Evolutionary conservation across 2,113 vertebrate species (phyloP), one percentile per base, ranked within the genome.

Genomic region (Ctenomys sociabilis): DNA sequence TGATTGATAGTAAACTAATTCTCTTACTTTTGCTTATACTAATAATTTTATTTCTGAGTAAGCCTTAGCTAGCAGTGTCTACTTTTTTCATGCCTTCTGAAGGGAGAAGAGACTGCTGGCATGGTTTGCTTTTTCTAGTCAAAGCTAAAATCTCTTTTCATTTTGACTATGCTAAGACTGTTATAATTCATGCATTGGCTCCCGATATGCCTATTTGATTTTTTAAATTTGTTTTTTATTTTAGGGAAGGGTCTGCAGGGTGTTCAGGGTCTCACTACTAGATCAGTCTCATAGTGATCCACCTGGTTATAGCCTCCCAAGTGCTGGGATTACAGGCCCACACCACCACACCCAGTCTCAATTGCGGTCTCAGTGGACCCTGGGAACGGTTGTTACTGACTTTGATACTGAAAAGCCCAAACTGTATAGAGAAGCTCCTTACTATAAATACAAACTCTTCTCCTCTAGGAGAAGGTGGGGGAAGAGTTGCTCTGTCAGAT

Each of bases 81-180:
- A 59, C 26, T 81, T 96, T 68, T 94, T 57, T 94, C 24, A 54
- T 90, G 83, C 49, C 80, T 97, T 94, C 85, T 96, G 59, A 75
- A 95, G n/a, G 45, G n/a, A 91, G 61, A 83, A 24, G 70, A 89
- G 64, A 93, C 52, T 26, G 14, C 49, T 92, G 59, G 92, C 90
- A 83, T 64, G 87, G 92, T 81, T 80, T 37, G 52, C 17, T 90
- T 63, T 96, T 97, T 86, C n/a, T 92, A 91, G 83, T 92, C 54
- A 83, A 95, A 95, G 92, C 78, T 93, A 35, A 90, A 97, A 95
- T 91, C 90, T 96, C 92, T 94, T 96, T 97, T 95, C 92, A 92
- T 97, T 97, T 97, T 96, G 63, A 84, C 57, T 89, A 63, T 59
- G 43, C 94, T 82, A 96, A 96, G 70, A 90, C 82, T 78, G 68